Conservation (phyloP, 2,888 invertebrate genomes). For the Drosophila flavopinicola region DNA sequence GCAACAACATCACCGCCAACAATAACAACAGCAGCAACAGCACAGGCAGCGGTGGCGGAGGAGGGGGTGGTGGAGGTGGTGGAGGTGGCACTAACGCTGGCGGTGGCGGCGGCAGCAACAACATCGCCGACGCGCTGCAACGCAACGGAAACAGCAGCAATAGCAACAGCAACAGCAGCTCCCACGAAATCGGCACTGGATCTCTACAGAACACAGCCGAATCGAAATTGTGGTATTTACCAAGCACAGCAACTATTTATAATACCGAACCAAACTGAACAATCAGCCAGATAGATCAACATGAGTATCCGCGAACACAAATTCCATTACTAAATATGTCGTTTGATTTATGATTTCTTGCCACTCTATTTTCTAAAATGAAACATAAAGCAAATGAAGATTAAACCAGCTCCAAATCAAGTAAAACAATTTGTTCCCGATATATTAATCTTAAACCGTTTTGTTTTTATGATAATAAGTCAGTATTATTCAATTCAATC, state of each 20-base stretch:
- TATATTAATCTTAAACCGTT: too few relatives aligned
- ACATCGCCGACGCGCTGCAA: slow-evolving; percentile 70
- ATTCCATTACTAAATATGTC: too few relatives aligned
- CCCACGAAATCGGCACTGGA: slow-evolving; percentile 83
- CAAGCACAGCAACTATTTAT: slow-evolving; percentile 10
- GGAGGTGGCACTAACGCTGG: slow-evolving; percentile 75
- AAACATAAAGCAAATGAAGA: too few relatives aligned
- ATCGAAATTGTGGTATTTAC: slow-evolving; percentile 84
- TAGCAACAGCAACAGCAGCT: slow-evolving; percentile 84
- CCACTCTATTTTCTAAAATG: not conserved
- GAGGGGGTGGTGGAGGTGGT: slow-evolving; percentile 70
- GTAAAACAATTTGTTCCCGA: too few relatives aligned
- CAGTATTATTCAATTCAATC: too few relatives aligned
- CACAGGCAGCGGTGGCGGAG: slow-evolving; percentile 57
- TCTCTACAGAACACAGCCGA: slow-evolving; percentile 84
- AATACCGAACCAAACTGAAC: slow-evolving; percentile 2
- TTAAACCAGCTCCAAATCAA: too few relatives aligned
- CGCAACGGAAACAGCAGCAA: slow-evolving; percentile 76
- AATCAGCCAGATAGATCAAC: not conserved
- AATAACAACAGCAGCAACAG: slow-evolving; percentile 71
- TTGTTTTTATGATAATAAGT: too few relatives aligned
- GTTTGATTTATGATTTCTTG: not conserved
- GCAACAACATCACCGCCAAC: slow-evolving; percentile 72
- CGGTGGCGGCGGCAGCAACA: slow-evolving; percentile 80
- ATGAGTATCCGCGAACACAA: too few relatives aligned